These are phyloP conservation scores for Crotalus helleri DNA, from an alignment of 2,113 vertebrate genomes.

Conservation along the genomic window DNA sequence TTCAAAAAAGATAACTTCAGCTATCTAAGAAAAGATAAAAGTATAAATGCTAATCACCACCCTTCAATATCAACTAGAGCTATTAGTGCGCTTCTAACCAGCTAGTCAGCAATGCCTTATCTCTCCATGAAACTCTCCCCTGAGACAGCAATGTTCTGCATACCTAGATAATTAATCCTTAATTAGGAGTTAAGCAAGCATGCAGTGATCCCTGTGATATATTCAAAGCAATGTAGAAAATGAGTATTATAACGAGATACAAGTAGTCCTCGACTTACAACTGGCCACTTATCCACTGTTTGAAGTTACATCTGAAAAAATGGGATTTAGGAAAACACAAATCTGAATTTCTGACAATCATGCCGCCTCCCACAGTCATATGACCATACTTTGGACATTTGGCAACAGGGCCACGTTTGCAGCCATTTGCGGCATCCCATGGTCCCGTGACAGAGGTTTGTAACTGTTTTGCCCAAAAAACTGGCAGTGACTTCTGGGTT, in stretches of 20 bases:
- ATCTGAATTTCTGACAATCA: neutral
- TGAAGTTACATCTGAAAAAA: neutral
- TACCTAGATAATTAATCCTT: neutral
- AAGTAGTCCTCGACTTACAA: neutral
- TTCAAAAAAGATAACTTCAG: neutral
- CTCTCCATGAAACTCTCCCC: neutral
- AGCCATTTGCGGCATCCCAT: neutral
- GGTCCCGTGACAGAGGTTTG: neutral
- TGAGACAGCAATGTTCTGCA: neutral
- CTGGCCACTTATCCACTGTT: neutral
- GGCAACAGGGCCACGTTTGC: neutral
- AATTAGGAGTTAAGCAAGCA: neutral
- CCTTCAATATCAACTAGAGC: neutral
- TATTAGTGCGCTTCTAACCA: neutral
- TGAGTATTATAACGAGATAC: neutral
- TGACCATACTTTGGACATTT: neutral
- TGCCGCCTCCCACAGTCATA: neutral
- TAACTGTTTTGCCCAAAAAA: neutral
- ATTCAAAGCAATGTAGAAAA: neutral
- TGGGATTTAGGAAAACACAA: neutral
- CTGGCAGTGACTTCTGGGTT: neutral
- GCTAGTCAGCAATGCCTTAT: neutral
- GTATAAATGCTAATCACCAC: neutral
- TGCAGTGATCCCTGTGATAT: neutral
- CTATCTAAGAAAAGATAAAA: neutral